Evolutionary conservation across 2,113 vertebrate genomes (phyloP).

Genomic region (Seriola aureovittata): DNA sequence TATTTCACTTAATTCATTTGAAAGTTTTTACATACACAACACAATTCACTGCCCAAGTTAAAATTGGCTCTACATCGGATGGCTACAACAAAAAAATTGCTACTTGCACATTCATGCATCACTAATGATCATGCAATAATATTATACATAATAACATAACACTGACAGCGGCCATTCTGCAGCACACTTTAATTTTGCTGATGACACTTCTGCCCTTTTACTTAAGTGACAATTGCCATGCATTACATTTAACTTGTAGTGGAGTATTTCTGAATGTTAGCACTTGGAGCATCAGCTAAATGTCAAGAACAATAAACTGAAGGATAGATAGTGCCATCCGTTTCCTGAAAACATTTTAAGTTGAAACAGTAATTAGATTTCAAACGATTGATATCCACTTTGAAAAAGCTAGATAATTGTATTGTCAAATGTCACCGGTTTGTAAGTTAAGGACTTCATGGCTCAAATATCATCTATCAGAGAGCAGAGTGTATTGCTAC

Average conservation of each 20-base stretch:
- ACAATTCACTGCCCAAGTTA: too few species aligned
- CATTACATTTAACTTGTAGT: neutral
- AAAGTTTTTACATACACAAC: neutral
- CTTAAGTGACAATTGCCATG: neutral
- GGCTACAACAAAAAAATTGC: neutral
- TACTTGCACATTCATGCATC: neutral
- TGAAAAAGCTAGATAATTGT: neutral
- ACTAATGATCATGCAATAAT: neutral
- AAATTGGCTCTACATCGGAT: neutral
- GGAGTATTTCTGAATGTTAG: neutral
- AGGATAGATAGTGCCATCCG: neutral
- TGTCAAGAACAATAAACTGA: neutral
- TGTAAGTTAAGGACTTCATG: neutral
- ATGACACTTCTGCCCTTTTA: neutral
- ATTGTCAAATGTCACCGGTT: neutral
- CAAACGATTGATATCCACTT: neutral
- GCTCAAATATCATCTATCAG: slow-evolving; percentile 1
- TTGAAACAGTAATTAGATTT: neutral
- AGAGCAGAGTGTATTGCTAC: neutral
- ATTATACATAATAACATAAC: too few species aligned
- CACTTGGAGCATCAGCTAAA: neutral
- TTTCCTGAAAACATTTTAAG: neutral
- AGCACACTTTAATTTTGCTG: too few species aligned
- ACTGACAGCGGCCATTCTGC: too few species aligned
- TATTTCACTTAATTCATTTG: too few species aligned